Conservation (phyloP, 2,113 vertebrate genomes). For the Ailuropoda melanoleuca region DNA sequence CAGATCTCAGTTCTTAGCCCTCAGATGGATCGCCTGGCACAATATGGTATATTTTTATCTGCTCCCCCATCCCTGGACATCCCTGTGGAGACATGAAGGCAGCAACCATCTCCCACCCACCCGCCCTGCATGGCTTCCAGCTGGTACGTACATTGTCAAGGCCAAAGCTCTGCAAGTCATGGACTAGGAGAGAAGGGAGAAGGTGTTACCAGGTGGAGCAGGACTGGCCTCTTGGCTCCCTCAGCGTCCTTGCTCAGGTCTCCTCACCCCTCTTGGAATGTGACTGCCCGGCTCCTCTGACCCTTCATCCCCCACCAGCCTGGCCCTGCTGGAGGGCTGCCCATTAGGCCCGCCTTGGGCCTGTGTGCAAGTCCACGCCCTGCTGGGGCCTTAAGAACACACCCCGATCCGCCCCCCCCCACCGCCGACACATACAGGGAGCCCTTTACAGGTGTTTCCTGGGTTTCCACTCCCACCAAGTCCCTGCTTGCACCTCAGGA, state of each 20-base stretch:
- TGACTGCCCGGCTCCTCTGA: background rate
- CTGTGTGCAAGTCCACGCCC: background rate
- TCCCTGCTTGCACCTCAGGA: background rate
- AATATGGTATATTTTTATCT: background rate
- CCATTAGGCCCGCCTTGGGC: background rate
- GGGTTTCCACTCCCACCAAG: background rate
- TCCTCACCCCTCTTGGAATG: background rate
- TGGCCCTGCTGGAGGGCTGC: background rate
- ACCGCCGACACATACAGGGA: background rate
- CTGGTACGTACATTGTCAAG: constrained; percentile 94
- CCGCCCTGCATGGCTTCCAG: background rate
- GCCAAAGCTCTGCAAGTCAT: constrained; percentile 98
- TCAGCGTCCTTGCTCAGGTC: background rate
- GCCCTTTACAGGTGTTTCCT: background rate
- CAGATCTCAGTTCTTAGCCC: background rate
- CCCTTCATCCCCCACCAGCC: background rate
- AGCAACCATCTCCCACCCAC: background rate
- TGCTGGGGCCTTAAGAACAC: background rate
- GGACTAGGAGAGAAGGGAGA: constrained; percentile 88
- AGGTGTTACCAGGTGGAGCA: background rate
- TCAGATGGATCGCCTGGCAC: background rate
- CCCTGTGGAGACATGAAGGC: background rate
- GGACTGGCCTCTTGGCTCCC: background rate
- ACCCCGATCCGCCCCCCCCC: background rate
- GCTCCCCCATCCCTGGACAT: background rate